A percentile compares a stretch with the other conserved stretches of the same genome.
phyloP scores from a whole-genome alignment of 2,113 vertebrate species.

The Gambusia holbrooki region DNA sequence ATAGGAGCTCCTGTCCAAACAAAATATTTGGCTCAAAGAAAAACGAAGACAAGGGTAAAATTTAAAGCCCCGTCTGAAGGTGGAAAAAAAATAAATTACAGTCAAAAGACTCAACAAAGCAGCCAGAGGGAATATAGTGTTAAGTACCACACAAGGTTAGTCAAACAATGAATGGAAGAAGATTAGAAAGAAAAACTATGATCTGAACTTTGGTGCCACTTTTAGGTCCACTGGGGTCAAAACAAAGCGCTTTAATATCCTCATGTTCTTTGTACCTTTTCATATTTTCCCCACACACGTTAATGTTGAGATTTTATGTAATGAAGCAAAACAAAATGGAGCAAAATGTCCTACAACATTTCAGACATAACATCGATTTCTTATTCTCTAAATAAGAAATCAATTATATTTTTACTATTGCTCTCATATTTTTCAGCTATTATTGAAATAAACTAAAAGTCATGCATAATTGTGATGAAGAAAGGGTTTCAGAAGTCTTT shows the following conservation, averaged over 20 bases:
- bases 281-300: too few relatives aligned
- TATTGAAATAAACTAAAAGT: not conserved
- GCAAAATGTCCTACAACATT: too few relatives aligned
- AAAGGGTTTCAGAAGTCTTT: not conserved
- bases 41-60: slow-evolving; percentile 7
- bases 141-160: slow-evolving; percentile 6
- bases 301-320: too few relatives aligned
- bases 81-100: slow-evolving; percentile 22
- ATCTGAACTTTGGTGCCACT: not conserved
- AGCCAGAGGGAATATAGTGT: not conserved
- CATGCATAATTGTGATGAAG: not conserved
- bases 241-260: not conserved
- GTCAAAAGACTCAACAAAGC: not conserved
- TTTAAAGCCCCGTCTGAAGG: slow-evolving; percentile 7
- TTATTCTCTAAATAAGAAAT: not conserved
- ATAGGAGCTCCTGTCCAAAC: slow-evolving; percentile 16
- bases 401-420: too few relatives aligned
- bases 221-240: not conserved
- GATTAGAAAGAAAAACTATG: slow-evolving; percentile 9
- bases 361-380: not conserved
- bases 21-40: slow-evolving; percentile 15
- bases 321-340: too few relatives aligned
- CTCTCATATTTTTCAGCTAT: too few relatives aligned
- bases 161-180: not conserved
- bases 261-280: too few relatives aligned